phyloP scores from a whole-genome alignment of 2,797 vertebrate genomes.

The Pyrocephalus nanus region DNA sequence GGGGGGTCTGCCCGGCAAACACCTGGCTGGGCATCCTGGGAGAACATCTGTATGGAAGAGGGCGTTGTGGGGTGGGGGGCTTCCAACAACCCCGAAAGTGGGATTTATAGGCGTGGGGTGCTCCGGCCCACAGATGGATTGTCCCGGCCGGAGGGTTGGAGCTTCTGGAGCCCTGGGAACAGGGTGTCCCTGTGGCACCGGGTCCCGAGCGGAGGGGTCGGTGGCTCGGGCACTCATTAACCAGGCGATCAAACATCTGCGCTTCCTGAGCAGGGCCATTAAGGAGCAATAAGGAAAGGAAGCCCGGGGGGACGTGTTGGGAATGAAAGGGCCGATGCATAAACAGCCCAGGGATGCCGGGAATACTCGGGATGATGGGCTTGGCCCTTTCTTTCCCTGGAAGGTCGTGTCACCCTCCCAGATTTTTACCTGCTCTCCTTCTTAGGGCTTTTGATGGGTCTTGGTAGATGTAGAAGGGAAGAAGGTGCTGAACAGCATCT shows the following conservation, averaged over 20 bases:
- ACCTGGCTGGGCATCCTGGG: background rate
- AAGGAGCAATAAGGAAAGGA: constrained; percentile 6
- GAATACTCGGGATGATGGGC: accelerated
- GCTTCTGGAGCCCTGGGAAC: background rate
- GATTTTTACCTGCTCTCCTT: background rate
- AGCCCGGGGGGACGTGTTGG: background rate
- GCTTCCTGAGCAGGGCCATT: constrained; percentile 38
- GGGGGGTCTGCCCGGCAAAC: background rate
- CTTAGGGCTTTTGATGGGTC: background rate
- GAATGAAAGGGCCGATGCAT: background rate
- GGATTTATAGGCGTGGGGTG: background rate
- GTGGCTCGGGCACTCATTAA: constrained; percentile 29
- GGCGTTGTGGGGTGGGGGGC: too few species aligned
- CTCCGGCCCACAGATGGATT: accelerated
- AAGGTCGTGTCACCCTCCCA: background rate
- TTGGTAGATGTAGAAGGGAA: accelerated
- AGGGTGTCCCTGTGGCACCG: background rate
- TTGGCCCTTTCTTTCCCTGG: background rate
- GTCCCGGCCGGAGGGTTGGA: background rate
- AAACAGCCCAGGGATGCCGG: background rate
- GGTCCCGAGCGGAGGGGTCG: background rate
- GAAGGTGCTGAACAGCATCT: accelerated
- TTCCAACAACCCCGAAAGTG: accelerated
- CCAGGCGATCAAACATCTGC: background rate
- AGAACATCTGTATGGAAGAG: accelerated